A percentile compares a stretch with the other conserved stretches of the same genome.
phyloP scores from a whole-genome alignment of 2,888 invertebrate genomes.

The Coleophora deauratella region DNA sequence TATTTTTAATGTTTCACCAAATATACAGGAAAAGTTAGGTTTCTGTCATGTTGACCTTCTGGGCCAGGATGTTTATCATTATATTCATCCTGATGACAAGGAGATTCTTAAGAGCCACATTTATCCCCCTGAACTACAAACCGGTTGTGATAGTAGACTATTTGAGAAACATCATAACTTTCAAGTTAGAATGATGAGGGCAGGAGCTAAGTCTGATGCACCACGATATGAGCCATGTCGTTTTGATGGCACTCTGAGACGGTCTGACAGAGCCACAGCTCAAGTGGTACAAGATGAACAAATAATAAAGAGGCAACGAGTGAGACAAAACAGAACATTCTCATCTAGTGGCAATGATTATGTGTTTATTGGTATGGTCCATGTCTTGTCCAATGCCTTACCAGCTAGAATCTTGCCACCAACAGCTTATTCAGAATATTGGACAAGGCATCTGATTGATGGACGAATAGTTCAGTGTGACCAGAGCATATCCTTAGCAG shows the following conservation, averaged over 20 bases:
- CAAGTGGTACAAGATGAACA: constrained; percentile 67
- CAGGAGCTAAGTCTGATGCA: constrained; percentile 81
- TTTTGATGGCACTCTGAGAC: constrained; percentile 77
- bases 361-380: constrained; percentile 83
- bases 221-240: constrained; percentile 81
- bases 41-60: constrained; percentile 91
- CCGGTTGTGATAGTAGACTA: constrained; percentile 39
- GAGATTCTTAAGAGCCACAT: constrained; percentile 81
- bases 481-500: constrained; percentile 90
- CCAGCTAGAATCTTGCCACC: constrained; percentile 76
- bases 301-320: constrained; percentile 65
- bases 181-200: constrained; percentile 75
- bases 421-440: constrained; percentile 85
- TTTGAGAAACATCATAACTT: constrained; percentile 72
- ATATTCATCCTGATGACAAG: constrained; percentile 89
- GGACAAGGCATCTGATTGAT: constrained; percentile 91
- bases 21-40: constrained; percentile 88
- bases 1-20: constrained; percentile 88
- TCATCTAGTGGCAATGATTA: constrained; percentile 76
- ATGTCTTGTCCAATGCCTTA: constrained; percentile 73
- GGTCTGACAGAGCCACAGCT: constrained; percentile 73
- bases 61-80: constrained; percentile 89
- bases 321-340: constrained; percentile 64
- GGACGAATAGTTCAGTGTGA: constrained; percentile 93
- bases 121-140: constrained; percentile 68